Conservation (phyloP, 2,797 vertebrate species). For the Anguilla obscura region DNA sequence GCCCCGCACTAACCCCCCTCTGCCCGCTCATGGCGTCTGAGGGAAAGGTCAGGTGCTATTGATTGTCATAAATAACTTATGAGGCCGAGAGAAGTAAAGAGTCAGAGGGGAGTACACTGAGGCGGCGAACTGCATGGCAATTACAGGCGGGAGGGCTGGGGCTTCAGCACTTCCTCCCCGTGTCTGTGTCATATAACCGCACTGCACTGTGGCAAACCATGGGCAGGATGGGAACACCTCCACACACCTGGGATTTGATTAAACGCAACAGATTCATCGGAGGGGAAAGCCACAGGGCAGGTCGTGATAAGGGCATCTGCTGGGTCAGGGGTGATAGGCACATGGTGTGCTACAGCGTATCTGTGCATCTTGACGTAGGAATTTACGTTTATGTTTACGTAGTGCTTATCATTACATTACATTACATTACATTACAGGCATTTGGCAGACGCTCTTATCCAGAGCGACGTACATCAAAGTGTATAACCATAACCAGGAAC, state of each 20-base stretch:
- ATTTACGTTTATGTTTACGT: not conserved
- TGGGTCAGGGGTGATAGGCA: too few relatives aligned
- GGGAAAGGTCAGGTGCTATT: conserved; percentile 41
- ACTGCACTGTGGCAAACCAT: not conserved
- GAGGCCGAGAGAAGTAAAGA: conserved; percentile 40
- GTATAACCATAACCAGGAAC: too few relatives aligned
- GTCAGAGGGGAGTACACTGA: conserved; percentile 12
- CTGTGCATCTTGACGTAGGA: too few relatives aligned
- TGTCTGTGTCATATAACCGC: not conserved
- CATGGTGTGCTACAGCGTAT: too few relatives aligned
- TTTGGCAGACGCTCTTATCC: too few relatives aligned
- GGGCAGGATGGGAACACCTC: not conserved
- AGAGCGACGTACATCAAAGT: too few relatives aligned
- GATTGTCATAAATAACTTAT: conserved; percentile 53
- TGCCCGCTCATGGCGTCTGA: conserved; percentile 2
- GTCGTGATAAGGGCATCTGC: not conserved
- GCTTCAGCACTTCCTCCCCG: not conserved
- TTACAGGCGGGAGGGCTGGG: not conserved
- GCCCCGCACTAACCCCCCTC: not conserved
- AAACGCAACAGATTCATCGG: not conserved
- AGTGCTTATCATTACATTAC: too few relatives aligned
- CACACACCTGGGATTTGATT: not conserved
- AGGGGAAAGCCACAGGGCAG: not conserved
- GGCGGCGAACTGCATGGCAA: not conserved
- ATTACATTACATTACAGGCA: too few relatives aligned